Evolutionary conservation across 2,888 invertebrate species (phyloP).

Genomic region (Coenonympha glycerion): DNA sequence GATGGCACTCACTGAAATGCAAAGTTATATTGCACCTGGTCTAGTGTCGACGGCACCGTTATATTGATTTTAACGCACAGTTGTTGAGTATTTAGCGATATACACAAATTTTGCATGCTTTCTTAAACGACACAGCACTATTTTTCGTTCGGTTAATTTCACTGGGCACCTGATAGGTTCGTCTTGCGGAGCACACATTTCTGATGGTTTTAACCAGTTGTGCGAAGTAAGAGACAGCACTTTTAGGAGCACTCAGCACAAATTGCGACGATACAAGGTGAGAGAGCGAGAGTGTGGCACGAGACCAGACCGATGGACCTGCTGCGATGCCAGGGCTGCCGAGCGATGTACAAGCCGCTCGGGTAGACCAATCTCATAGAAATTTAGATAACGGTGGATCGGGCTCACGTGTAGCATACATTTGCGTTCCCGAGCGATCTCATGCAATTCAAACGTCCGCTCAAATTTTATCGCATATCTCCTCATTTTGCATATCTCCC

Average conservation of each 20-base stretch:
- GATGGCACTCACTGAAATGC: slow-evolving; percentile 78
- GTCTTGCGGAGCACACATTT: slow-evolving; percentile 47
- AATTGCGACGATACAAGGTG: slow-evolving; percentile 73
- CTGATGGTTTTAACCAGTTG: slow-evolving; percentile 32
- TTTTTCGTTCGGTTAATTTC: slow-evolving; percentile 71
- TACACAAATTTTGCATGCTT: slow-evolving; percentile 77
- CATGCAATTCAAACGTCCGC: slow-evolving; percentile 11
- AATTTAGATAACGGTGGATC: slow-evolving; percentile 3
- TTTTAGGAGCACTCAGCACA: slow-evolving; percentile 73
- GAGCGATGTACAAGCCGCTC: slow-evolving; percentile 23
- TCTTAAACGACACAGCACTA: slow-evolving; percentile 72
- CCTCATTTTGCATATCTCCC: slow-evolving; percentile 6
- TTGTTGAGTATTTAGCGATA: slow-evolving; percentile 76
- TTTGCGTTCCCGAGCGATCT: slow-evolving; percentile 6
- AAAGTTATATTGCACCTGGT: slow-evolving; percentile 72
- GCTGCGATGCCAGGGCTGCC: slow-evolving; percentile 23
- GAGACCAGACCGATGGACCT: slow-evolving; percentile 25
- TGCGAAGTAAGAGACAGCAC: slow-evolving; percentile 57
- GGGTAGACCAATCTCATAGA: background rate
- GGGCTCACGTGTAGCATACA: slow-evolving; percentile 4
- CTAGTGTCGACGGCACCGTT: slow-evolving; percentile 75
- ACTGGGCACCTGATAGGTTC: slow-evolving; percentile 73
- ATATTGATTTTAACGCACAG: slow-evolving; percentile 75
- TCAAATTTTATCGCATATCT: slow-evolving; percentile 10
- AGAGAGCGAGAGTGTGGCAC: slow-evolving; percentile 72